Evolutionary conservation across 2,113 vertebrate genomes (phyloP).

Genomic region (Ramphastos sulfuratus): DNA sequence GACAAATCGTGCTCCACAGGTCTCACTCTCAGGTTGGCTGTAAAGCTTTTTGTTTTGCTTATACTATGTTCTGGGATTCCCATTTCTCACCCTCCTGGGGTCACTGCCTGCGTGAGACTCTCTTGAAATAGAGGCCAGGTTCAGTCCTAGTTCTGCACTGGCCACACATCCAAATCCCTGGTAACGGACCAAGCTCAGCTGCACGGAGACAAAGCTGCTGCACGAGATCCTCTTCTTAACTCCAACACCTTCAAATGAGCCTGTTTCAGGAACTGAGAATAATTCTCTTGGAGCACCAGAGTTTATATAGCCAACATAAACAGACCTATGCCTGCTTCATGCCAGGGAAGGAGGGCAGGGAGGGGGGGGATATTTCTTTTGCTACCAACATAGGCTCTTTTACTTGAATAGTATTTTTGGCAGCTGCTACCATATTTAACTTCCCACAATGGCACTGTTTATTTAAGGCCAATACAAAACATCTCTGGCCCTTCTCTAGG

Average conservation of each 20-base stretch:
- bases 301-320: conserved; percentile 65
- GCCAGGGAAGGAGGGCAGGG: conserved; percentile 24
- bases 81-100: neutral
- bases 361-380: conserved; percentile 10
- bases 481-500: conserved; percentile 40
- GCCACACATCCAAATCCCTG: neutral
- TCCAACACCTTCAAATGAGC: conserved; percentile 20
- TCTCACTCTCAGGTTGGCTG: conserved; percentile 27
- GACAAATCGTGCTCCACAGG: neutral
- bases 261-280: conserved; percentile 43
- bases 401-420: conserved; percentile 45
- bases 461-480: conserved; percentile 58
- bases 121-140: neutral
- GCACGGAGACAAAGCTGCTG: neutral
- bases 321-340: conserved; percentile 34
- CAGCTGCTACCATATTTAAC: conserved; percentile 61
- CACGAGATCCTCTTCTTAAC: rapidly evolving
- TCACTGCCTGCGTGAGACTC: neutral
- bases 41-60: conserved; percentile 46
- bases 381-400: conserved; percentile 41
- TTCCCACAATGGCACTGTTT: conserved; percentile 67
- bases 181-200: neutral
- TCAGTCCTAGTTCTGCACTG: neutral
- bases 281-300: conserved; percentile 30
- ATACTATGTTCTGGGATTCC: neutral